Percentiles rank a stretch among this genome's conserved stretches.
phyloP scores from a whole-genome alignment of 1,140 invertebrate genomes.

The Heliconius eleuchia region DNA sequence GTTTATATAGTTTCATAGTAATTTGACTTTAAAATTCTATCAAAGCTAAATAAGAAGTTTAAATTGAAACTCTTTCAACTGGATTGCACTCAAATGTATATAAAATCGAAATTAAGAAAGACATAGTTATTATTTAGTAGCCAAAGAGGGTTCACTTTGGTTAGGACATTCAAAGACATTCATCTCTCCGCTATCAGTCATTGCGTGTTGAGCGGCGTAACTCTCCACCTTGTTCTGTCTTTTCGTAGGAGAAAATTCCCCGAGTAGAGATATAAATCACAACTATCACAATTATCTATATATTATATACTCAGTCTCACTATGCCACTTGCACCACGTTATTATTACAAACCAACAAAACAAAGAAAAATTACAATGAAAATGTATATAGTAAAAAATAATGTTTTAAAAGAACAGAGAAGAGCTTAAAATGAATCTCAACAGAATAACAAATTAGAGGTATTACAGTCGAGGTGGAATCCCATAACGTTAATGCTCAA shows the following conservation, averaged over 20 bases:
- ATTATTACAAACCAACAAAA: background rate
- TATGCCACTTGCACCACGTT: no score
- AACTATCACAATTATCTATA: background rate
- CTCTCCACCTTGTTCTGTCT: background rate
- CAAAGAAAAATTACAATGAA: background rate
- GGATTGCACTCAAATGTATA: no score
- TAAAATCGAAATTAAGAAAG: no score
- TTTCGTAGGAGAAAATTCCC: background rate
- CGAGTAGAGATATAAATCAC: background rate
- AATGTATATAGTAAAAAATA: background rate
- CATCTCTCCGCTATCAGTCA: no score
- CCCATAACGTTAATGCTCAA: constrained; percentile 38
- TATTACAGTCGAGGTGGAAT: constrained; percentile 31
- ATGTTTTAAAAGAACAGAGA: constrained; percentile 7
- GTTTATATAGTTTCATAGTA: no score
- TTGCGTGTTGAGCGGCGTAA: background rate
- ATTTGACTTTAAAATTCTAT: no score
- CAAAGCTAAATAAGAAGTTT: no score
- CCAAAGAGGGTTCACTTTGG: no score
- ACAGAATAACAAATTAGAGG: constrained; percentile 34
- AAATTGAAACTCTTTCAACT: no score
- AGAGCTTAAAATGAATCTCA: constrained; percentile 18
- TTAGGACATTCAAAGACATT: no score
- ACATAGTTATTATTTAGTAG: no score
- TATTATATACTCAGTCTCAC: no score